These are phyloP conservation scores for Tachina lurida DNA, from an alignment of 2,888 invertebrate genomes.

Conservation along the genomic window DNA sequence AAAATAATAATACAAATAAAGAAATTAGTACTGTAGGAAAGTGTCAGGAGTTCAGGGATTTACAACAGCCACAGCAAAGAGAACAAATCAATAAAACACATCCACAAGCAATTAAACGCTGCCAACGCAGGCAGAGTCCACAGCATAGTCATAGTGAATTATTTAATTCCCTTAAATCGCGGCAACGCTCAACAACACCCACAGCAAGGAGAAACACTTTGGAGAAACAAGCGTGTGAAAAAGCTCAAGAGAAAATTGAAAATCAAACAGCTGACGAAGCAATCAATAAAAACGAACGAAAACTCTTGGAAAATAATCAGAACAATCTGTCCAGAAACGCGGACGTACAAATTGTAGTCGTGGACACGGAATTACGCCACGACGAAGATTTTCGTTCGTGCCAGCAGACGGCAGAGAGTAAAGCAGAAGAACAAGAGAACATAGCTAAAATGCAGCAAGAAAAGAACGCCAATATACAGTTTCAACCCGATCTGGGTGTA, in stretches of 20 bases:
- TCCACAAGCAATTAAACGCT: constrained; percentile 24
- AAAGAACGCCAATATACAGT: constrained; percentile 82
- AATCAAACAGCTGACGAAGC: constrained; percentile 61
- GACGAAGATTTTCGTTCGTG: constrained; percentile 55
- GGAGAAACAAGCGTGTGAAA: constrained; percentile 55
- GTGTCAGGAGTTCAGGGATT: constrained; percentile 21
- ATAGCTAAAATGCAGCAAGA: constrained; percentile 82
- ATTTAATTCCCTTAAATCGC: constrained; percentile 50
- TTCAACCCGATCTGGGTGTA: constrained; percentile 82
- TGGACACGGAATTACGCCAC: constrained; percentile 56
- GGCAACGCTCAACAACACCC: constrained; percentile 50
- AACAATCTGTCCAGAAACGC: background rate
- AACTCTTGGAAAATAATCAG: constrained; percentile 46
- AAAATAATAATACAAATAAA: constrained; percentile 57
- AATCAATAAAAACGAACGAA: constrained; percentile 30
- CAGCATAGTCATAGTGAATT: constrained; percentile 41
- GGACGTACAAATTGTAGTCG: constrained; percentile 1
- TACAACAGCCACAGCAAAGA: constrained; percentile 33
- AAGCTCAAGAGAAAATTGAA: constrained; percentile 35
- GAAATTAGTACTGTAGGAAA: constrained; percentile 34
- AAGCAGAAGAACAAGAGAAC: constrained; percentile 37
- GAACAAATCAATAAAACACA: constrained; percentile 31
- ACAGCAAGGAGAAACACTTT: constrained; percentile 56
- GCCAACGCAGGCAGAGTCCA: constrained; percentile 19
- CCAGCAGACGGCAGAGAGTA: constrained; percentile 65